Base-by-base conservation (phyloP, 1,140 invertebrate genomes). In the Microplitis mediator region DNA sequence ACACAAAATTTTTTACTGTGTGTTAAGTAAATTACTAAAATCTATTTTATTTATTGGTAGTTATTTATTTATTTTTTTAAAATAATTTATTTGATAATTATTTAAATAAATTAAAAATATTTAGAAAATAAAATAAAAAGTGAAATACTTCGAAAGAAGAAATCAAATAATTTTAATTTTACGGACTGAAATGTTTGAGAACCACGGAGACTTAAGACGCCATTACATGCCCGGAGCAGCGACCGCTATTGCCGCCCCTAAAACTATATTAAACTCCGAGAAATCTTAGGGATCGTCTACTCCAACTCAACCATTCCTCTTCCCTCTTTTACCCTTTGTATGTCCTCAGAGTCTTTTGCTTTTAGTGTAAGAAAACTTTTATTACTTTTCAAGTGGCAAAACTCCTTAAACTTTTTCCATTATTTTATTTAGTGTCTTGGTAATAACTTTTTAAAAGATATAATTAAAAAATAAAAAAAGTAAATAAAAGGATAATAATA, bases 211-310 rank as follows among this genome's bases (percentile, higher is more conserved):
- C 84, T 87, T 87, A 87, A 87, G 85, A 86, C 84, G 83, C 85
- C 85, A 86, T 86, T 86, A 86, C 84, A 85, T 78, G 79, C 84
- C 83, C 71, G 77, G 58, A 75, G 58, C 32, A 45, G 60, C 70
- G 45, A 72, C 82, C 80, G 79, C 79, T 82, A 79, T 51, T 56
- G 82, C 82, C 85, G 82, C 85, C 84, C 85, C 84, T 85, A 85
- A 86, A 86, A 86, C 84, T 85, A 84, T 86, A 86, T 86, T 86
- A 85, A 86, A 86, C 85, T 86, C 84, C 74, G 77, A 81, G 78
- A 85, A 86, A 86, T 84, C 84, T 86, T 86, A 77, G 81, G 80
- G 80, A 80, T 81, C 75, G 75, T 79, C 74, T 74, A 71, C 73
- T 73, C 74, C 78, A 39, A 39, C 36, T 39, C 39, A 45, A 3